Evolutionary conservation across 2,888 invertebrate genomes (phyloP), one percentile per base, ranked within the genome.

Genomic region (Aphrophora alni): DNA sequence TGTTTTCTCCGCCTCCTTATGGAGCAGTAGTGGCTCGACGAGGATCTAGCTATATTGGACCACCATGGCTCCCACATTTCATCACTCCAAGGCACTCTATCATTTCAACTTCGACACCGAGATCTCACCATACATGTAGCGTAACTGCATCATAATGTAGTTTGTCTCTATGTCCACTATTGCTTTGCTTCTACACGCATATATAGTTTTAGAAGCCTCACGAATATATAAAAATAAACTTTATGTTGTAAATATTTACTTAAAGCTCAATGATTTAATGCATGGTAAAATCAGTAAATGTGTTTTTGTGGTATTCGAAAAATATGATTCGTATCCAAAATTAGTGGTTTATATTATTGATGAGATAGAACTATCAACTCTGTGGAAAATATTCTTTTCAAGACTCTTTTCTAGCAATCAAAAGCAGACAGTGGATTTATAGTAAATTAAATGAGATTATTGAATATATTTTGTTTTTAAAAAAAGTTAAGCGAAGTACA

Each of bases 61-160:
- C 88, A n/a, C 87, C 87, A 80, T 86, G 88, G 85, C 85, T 86
- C 83, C 86, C 87, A 76, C 83, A 88, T 84, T 84, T 87, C 84
- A 14, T 86, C 74, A 91, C 92, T 72, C 93, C 93, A 75, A 91
- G 95, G 83, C 93, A 94, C 85, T 95, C 96, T 81, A 90, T 95
- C 87, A 91, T 94, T 87, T 94, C 95, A 84, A 93, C 93, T 87
- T 93, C 94, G 84, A 94, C 95, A 83, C 92, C 93, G 86, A 94
- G 93, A 85, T 96, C 96, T 85, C 97, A 97, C 91, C 97, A 97
- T 88, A 96, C 95, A 91, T 97, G 97, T 97, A 97, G 83, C 81
- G 94, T 88, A 88, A 44, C 78, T 59, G 21, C 59, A 59, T 59
- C 21, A 59, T 59, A 21, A n/a, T 8, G 38, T 59, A 24, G 14